phyloP scores from a whole-genome alignment of 1,140 invertebrate species.

The Diorhabda carinulata region DNA sequence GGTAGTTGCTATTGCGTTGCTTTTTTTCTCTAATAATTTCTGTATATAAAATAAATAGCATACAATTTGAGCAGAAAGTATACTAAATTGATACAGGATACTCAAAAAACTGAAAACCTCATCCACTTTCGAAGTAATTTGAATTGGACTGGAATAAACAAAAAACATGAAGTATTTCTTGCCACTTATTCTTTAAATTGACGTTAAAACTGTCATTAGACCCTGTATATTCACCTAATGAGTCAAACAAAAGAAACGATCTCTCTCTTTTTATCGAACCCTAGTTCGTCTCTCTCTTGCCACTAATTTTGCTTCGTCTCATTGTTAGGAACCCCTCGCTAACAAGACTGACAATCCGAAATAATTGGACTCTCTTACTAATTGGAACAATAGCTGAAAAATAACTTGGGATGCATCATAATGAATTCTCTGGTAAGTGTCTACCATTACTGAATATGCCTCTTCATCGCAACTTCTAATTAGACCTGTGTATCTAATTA shows the following conservation, averaged over 20 bases:
- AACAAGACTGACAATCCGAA: constrained; percentile 21
- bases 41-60: too few species aligned
- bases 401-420: constrained; percentile 23
- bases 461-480: constrained; percentile 31
- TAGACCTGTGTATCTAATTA: constrained; percentile 45
- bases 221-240: constrained; percentile 2
- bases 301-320: constrained; percentile 13
- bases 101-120: too few species aligned
- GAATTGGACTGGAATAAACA: too few species aligned
- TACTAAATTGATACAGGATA: too few species aligned
- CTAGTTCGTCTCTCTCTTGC: not conserved
- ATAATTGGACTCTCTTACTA: constrained; percentile 20
- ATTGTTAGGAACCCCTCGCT: constrained; percentile 15
- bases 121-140: too few species aligned
- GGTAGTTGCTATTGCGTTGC: too few species aligned
- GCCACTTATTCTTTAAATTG: too few species aligned
- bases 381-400: constrained; percentile 23
- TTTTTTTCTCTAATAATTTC: too few species aligned
- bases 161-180: too few species aligned
- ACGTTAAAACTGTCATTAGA: too few species aligned
- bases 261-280: not conserved
- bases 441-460: constrained; percentile 10
- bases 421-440: constrained; percentile 14
- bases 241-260: constrained; percentile 2
- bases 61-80: too few species aligned